Conservation (phyloP, 2,113 vertebrate species). For the Solenodon paradoxus region DNA sequence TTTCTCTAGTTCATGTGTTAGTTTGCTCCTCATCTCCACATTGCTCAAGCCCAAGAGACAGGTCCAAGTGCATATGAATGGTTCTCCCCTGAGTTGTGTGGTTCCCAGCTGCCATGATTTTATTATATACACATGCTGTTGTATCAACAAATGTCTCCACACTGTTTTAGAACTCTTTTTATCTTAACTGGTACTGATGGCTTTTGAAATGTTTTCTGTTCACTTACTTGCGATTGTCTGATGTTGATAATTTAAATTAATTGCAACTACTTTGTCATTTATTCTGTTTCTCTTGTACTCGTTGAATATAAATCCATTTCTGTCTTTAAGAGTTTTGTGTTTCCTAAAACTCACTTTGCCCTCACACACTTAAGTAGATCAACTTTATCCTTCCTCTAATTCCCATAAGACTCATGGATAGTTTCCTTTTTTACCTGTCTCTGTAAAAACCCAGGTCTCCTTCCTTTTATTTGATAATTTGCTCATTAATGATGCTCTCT, state of each 20-base stretch:
- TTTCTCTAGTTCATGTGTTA: neutral
- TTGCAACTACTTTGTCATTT: neutral
- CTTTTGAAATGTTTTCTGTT: neutral
- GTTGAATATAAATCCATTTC: neutral
- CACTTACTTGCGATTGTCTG: neutral
- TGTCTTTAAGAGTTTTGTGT: neutral
- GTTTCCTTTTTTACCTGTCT: neutral
- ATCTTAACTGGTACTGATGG: neutral
- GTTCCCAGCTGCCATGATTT: rapidly evolving
- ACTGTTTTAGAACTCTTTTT: neutral
- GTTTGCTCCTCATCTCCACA: neutral
- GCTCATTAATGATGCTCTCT: neutral
- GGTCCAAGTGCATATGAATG: rapidly evolving
- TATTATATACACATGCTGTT: too few species aligned
- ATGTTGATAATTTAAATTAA: neutral
- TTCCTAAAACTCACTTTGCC: neutral
- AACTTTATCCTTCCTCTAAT: too few species aligned
- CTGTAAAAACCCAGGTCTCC: neutral
- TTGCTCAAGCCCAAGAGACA: neutral
- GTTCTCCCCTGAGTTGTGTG: rapidly evolving
- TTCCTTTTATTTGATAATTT: neutral
- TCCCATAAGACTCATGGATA: neutral
- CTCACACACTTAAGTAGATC: neutral
- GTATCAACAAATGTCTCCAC: rapidly evolving
- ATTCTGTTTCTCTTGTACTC: neutral